Evolutionary conservation across 2,113 vertebrate genomes (phyloP), one percentile per base, ranked within the genome.

Genomic region (Circaetus gallicus): DNA sequence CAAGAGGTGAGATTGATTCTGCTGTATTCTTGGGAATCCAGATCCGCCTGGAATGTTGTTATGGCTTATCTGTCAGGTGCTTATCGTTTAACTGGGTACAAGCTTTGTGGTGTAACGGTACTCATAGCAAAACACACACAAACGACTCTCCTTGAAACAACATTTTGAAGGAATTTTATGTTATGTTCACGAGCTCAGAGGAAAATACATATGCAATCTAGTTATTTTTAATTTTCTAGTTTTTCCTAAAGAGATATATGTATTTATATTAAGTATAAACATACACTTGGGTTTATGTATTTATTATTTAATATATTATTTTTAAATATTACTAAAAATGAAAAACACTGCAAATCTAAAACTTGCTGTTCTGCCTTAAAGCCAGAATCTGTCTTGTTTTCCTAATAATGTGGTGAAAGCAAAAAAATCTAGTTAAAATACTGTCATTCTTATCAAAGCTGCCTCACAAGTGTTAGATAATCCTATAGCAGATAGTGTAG

Each of bases 1-100:
- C 98, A 97, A 47, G 98, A 98, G 98, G 98, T 98, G 97, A 98
- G 98, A 74, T n/a, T 2, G 24, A 22, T 69, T 72, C 29, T 92
- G 10, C 86, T 72, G 32, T 59, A 1, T 65, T 90, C 42, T 82
- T 56, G 53, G 49, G 47, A 66, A 47, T 43, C 7, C 25, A 21
- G n/a, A 55, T 69, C 43, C 7, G 3, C 13, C 1, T 3, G 70
- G 50, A 86, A 15, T 28, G 14, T 59, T 67, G 13, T 58, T 67
- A 8, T 20, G 21, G 21, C 28, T 87, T 93, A 16, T 47, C 85
- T 74, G 50, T 90, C 16, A 36, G 45, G 16, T 62, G 38, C n/a
- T 62, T 79, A 5, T 22, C 6, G 0, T 11, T 80, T n/a, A 61
- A 19, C 12, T 67, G 29, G 14, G 9, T 49, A 14, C 16, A 42